Conservation (phyloP, 1,140 invertebrate species). For the Teleogryllus occipitalis region DNA sequence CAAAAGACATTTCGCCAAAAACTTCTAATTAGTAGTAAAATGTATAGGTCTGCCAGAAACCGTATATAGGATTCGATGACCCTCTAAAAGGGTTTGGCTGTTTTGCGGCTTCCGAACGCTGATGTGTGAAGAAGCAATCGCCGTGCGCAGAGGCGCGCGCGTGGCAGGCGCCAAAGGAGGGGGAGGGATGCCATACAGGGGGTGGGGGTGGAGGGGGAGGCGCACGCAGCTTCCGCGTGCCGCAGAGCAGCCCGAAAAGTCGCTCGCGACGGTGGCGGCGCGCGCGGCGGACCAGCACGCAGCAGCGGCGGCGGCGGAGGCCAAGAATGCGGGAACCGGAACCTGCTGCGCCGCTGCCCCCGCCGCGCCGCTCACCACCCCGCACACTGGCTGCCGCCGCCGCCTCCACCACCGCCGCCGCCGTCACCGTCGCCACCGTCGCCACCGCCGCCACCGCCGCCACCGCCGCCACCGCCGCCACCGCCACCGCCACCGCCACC, state of each 20-base stretch:
- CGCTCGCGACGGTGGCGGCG: not conserved
- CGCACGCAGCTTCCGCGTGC: not conserved
- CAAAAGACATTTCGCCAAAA: too few relatives aligned
- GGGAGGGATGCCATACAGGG: not conserved
- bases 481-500: too few relatives aligned
- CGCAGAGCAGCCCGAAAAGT: conserved; percentile 1
- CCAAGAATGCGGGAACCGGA: not conserved
- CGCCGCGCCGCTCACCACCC: not conserved
- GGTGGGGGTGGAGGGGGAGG: not conserved
- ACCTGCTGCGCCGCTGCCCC: not conserved
- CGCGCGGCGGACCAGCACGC: not conserved
- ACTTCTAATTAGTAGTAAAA: too few relatives aligned
- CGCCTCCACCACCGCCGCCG: too few relatives aligned
- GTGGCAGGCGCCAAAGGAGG: not conserved
- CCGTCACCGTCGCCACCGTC: too few relatives aligned
- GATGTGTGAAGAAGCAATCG: not conserved
- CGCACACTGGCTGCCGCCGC: not conserved
- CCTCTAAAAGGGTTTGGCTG: too few relatives aligned
- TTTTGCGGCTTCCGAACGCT: too few relatives aligned
- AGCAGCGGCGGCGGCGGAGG: not conserved
- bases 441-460: too few relatives aligned
- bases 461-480: too few relatives aligned
- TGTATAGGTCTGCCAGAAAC: too few relatives aligned
- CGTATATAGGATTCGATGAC: too few relatives aligned
- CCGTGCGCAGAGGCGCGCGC: not conserved